Evolutionary conservation across 1,140 invertebrate species (phyloP).

Genomic region (Drosophila guanche): DNA sequence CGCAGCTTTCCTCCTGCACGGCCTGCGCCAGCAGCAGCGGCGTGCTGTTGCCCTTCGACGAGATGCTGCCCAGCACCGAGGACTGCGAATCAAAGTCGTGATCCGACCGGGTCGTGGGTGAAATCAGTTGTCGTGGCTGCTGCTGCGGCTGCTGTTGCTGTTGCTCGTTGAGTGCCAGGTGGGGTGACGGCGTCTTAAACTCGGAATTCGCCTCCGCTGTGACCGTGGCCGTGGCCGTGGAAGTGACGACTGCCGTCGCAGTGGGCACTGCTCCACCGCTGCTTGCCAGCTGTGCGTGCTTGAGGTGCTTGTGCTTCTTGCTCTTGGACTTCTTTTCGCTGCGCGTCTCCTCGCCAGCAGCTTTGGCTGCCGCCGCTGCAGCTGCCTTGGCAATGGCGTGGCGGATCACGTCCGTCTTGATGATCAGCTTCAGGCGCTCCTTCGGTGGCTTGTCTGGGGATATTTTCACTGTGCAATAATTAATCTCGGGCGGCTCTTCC

Average conservation of each 20-base stretch:
- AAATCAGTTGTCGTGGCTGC: conserved; percentile 38
- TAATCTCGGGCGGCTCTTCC: conserved; percentile 82
- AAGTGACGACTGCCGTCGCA: conserved; percentile 21
- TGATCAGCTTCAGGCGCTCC: conserved; percentile 79
- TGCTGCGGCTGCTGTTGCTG: conserved; percentile 28
- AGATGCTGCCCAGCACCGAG: conserved; percentile 82
- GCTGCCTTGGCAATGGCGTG: conserved; percentile 79
- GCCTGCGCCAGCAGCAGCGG: conserved; percentile 68
- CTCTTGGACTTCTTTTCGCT: conserved; percentile 81
- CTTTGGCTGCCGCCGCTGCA: conserved; percentile 58
- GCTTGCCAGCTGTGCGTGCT: conserved; percentile 71
- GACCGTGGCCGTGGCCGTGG: neutral
- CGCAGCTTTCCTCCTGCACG: conserved; percentile 77
- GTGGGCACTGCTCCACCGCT: conserved; percentile 49
- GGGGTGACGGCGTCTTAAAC: conserved; percentile 84
- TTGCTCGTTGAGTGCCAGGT: conserved; percentile 82
- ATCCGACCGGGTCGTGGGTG: conserved; percentile 70
- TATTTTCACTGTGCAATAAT: conserved; percentile 84
- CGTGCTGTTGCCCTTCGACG: conserved; percentile 80
- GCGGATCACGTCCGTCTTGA: conserved; percentile 81
- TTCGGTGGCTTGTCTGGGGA: conserved; percentile 84
- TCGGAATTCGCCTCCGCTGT: conserved; percentile 55
- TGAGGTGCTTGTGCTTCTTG: conserved; percentile 80
- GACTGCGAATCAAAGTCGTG: conserved; percentile 83
- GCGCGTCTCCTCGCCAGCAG: conserved; percentile 50